Base-by-base conservation (phyloP, 92 coral and sea anemone species). In the Chrysogorgia sp. region DNA sequence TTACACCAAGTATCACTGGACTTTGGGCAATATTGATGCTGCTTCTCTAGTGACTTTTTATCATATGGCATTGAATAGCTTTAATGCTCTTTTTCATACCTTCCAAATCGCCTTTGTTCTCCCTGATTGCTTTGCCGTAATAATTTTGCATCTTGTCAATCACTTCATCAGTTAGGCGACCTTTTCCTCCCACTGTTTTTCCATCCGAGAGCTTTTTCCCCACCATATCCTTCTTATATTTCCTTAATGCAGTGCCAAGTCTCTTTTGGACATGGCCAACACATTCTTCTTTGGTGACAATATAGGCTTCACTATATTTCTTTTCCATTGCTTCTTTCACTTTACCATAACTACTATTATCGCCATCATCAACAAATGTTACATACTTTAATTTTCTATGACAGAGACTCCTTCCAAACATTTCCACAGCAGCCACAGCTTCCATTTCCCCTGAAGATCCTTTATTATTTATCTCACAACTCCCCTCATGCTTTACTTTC, bases 181-280 rank as follows among this genome's bases (percentile, higher is more conserved):
- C 83, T 60, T 68, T 75, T 35, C 87, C 87, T 52, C 86, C 90
- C 30, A 55, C 84, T 10, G 66, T 40, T 62, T 82, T 82, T 17
- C 90, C 90, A 69, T 86, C 87, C 23, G 84, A 71, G 31, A 82
- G 52, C 74, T 82, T 86, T 47, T 48, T 58, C 25, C 90, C 84
- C 45, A 68, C 82, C 74, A 29, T 71, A 23, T 86, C 80, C 55
- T 9, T 57, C 77, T 82, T 86, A 57, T 63, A 82, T 33, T 76
- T 67, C 63, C 84, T 75, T 33, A 86, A 67, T 31, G 89, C 86
- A 60, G 79, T 62, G 5, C 86, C 86, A 75, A 81, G 83, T 33
- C 86, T 68, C 64, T 86, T 86, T 53, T 86, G 90, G 19, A 86
- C 87, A 82, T 82, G 90, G 17, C 91, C 88, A 69, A 87, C 91